Conservation (phyloP, 1,140 invertebrate genomes). For the Drosophila kurseongensis region DNA sequence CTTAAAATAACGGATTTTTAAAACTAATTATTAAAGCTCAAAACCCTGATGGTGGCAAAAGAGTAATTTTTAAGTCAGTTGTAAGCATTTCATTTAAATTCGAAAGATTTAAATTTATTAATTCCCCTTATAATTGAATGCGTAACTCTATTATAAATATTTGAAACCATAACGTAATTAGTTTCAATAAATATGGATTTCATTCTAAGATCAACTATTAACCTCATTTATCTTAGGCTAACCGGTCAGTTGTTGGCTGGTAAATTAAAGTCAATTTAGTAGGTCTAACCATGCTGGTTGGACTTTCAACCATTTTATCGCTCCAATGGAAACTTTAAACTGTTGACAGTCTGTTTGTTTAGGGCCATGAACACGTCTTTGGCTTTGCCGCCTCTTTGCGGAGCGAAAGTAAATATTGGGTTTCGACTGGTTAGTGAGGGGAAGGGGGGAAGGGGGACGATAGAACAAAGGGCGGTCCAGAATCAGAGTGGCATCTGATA, state of each 20-base stretch:
- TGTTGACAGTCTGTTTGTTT: conserved; percentile 63
- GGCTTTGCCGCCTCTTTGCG: conserved; percentile 55
- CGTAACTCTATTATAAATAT: too few relatives aligned
- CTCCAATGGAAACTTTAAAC: conserved; percentile 28
- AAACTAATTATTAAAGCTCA: too few relatives aligned
- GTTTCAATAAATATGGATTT: background rate
- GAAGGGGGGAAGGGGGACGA: background rate
- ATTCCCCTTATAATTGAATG: too few relatives aligned
- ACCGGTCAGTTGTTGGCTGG: background rate
- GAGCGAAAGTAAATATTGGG: conserved; percentile 62
- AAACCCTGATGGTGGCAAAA: too few relatives aligned
- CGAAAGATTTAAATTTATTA: too few relatives aligned
- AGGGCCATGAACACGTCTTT: conserved; percentile 53
- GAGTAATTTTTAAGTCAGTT: too few relatives aligned
- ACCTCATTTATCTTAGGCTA: conserved; percentile 1
- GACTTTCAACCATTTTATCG: too few relatives aligned
- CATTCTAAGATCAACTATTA: background rate
- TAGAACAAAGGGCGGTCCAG: conserved; percentile 27
- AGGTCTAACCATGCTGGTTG: conserved; percentile 1
- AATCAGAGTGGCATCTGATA: conserved; percentile 38
- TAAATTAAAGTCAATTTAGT: conserved; percentile 22
- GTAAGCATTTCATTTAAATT: too few relatives aligned
- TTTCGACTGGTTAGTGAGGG: conserved; percentile 9
- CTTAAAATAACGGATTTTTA: too few relatives aligned
- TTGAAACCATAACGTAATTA: too few relatives aligned